Base-by-base conservation (phyloP, 2,797 vertebrate species). In the Liasis olivaceus region DNA sequence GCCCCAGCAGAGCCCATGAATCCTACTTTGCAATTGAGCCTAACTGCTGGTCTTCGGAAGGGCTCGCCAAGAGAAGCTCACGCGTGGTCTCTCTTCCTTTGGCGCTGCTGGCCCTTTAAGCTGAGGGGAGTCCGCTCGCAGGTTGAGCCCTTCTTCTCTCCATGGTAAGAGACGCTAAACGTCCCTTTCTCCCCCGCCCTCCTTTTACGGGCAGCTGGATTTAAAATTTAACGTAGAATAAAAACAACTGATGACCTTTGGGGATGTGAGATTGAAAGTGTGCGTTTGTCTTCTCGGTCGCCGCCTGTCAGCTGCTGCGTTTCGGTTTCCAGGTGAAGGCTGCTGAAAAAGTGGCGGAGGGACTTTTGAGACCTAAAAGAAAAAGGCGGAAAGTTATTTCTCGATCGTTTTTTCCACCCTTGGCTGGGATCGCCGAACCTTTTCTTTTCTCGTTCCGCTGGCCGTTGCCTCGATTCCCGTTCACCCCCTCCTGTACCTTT, bases 21-120 rank as follows among this genome's bases (percentile, higher is more conserved):
- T 77, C 11, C 11, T 4, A 2, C 36, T 77, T 36, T 36, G 69
- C 31, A 8, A 6, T 36, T 72, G 31, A 42, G 72, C 72, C 36
- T 42, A 22, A 8, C 72, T 12, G 72, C 36, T 4, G 36, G 72
- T 81, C 60, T 66, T n/a, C 36, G 24, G 31, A 12, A 88, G 6
- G 11, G 47, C 42, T 58, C 26, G 72, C 47, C 11, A 0, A 24
- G 24, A 56, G 31, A 4, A 11, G 26, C 15, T 11, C 20, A 11
- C 2, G 5, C 17, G 12, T n/a, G 12, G 9, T n/a, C 15, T 14
- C 6, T 66, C 8, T 31, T 56, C 8, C 42, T 51, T 24, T 51
- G 22, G 0, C 88, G 91, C 63, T 31, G 89, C 95, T 93, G 95
- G 94, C 93, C 96, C 96, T 96, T 96, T 96, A 97, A 97, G 93